These are phyloP conservation scores for Yponomeuta malinellus DNA, from an alignment of 2,888 invertebrate species.

Conservation along the genomic window DNA sequence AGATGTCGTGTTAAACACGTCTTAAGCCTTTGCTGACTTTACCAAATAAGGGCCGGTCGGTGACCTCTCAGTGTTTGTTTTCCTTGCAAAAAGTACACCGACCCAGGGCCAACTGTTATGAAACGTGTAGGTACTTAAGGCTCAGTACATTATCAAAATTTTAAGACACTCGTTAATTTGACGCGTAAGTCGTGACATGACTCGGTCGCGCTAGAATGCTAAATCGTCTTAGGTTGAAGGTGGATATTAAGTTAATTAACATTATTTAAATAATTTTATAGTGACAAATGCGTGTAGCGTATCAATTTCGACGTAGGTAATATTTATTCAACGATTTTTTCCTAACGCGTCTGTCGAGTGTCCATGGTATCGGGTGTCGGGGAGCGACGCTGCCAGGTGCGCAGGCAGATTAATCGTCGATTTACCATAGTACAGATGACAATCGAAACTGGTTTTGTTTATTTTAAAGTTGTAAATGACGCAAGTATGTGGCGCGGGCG, in stretches of 20 bases:
- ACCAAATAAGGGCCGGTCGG: constrained; percentile 67
- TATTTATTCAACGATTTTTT: constrained; percentile 3
- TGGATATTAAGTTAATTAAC: not conserved
- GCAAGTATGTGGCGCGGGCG: constrained; percentile 63
- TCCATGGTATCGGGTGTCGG: constrained; percentile 27
- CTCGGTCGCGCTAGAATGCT: not conserved
- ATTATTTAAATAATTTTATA: not conserved
- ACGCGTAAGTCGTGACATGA: not conserved
- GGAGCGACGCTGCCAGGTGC: constrained; percentile 56
- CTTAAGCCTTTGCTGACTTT: constrained; percentile 34
- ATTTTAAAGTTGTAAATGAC: constrained; percentile 70
- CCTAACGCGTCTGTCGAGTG: not conserved
- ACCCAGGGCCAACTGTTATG: not conserved
- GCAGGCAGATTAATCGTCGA: constrained; percentile 60
- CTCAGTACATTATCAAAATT: too few relatives aligned
- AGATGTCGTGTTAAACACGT: not conserved
- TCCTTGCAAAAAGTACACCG: constrained; percentile 10
- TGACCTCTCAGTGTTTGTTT: constrained; percentile 61
- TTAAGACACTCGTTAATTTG: not conserved
- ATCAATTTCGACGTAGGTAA: not conserved
- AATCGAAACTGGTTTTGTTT: constrained; percentile 72
- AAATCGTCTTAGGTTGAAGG: not conserved
- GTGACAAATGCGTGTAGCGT: not conserved
- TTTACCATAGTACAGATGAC: constrained; percentile 69
- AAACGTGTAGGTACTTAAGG: not conserved